Evolutionary conservation across 2,888 invertebrate species (phyloP).

Genomic region (Epiblema foenella): DNA sequence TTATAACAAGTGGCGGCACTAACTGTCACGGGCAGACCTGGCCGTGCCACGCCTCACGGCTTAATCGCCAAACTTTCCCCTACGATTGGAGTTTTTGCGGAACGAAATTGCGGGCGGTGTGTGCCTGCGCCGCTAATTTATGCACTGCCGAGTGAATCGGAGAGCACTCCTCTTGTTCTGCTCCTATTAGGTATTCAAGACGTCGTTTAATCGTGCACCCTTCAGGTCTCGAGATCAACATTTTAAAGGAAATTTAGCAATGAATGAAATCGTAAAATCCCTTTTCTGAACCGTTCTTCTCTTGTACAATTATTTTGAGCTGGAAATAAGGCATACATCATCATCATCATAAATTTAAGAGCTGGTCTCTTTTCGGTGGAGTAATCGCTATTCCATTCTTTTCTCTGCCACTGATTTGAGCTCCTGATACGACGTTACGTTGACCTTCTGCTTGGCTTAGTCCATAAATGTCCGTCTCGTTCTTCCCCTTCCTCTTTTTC

Average conservation of each 20-base stretch:
- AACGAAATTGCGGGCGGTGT: constrained; percentile 73
- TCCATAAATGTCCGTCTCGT: no score
- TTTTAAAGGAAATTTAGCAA: constrained; percentile 65
- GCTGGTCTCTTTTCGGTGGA: no score
- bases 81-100: constrained; percentile 83
- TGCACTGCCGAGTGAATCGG: constrained; percentile 72
- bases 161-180: constrained; percentile 67
- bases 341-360: no score
- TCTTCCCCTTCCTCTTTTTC: no score
- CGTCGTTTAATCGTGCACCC: constrained; percentile 76
- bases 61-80: constrained; percentile 84
- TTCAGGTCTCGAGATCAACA: constrained; percentile 60
- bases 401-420: no score
- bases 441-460: no score
- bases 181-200: constrained; percentile 80
- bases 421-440: no score
- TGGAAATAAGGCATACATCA: neutral
- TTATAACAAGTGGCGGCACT: constrained; percentile 84
- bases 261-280: constrained; percentile 16
- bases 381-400: no score
- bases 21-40: constrained; percentile 83
- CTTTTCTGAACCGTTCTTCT: constrained; percentile 14
- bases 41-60: constrained; percentile 80
- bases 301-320: neutral
- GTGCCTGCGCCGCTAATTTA: constrained; percentile 77